phyloP scores from a whole-genome alignment of 2,113 vertebrate genomes.

The Promerops cafer region DNA sequence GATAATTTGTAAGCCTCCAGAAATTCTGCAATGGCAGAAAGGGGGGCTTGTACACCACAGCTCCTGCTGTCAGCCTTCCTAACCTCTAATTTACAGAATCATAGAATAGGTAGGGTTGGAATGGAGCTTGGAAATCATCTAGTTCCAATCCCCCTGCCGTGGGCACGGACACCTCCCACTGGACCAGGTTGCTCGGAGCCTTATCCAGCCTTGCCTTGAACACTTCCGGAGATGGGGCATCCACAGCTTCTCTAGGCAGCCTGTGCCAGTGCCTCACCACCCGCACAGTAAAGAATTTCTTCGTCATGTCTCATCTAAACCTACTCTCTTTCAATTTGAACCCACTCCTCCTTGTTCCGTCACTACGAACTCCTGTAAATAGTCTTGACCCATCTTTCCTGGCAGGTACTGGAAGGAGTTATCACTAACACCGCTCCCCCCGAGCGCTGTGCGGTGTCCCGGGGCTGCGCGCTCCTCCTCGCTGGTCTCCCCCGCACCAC shows the following conservation, averaged over 20 bases:
- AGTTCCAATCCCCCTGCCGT: not conserved
- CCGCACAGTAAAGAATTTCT: not conserved
- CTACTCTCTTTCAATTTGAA: not conserved
- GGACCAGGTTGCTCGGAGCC: rapidly evolving
- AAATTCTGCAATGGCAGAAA: too few species aligned
- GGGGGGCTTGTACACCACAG: rapidly evolving
- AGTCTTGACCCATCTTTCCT: not conserved
- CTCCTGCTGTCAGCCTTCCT: not conserved
- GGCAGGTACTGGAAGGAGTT: not conserved
- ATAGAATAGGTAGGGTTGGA: not conserved
- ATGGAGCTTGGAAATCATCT: not conserved
- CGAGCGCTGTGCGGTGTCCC: not conserved
- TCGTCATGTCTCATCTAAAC: not conserved
- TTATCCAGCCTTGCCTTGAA: not conserved
- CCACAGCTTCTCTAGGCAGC: not conserved
- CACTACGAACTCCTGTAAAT: not conserved
- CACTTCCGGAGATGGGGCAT: too few species aligned
- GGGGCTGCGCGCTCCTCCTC: not conserved
- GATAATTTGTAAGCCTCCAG: too few species aligned
- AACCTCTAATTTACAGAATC: not conserved
- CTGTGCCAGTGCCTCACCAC: not conserved
- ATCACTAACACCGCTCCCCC: rapidly evolving
- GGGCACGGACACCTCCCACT: not conserved
- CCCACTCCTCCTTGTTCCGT: not conserved
- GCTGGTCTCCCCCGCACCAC: rapidly evolving